Percentiles rank a stretch among this genome's conserved stretches.
phyloP scores from a whole-genome alignment of 2,797 vertebrate species.

The Pipistrellus pygmaeus region DNA sequence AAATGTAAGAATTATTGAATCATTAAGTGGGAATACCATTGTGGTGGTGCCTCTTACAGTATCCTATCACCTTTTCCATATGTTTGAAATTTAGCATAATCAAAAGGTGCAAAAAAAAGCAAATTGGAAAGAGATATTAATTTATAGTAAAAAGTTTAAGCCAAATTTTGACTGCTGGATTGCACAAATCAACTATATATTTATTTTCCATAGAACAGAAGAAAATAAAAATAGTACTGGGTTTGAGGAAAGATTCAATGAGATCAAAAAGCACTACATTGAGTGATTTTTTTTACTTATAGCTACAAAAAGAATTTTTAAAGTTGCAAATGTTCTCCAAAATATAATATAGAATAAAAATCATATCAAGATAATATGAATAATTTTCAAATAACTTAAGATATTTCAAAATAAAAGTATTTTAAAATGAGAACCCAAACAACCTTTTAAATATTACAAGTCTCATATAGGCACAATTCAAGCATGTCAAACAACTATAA shows the following conservation, averaged over 20 bases:
- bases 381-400: not conserved
- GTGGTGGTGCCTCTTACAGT: not conserved
- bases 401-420: not conserved
- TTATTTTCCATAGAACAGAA: conserved; percentile 22
- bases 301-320: not conserved
- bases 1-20: not conserved
- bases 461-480: not conserved
- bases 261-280: not conserved
- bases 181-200: not conserved
- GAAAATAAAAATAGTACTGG: not conserved
- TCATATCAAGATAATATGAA: not conserved
- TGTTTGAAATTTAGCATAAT: not conserved
- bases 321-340: not conserved
- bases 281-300: conserved; percentile 48
- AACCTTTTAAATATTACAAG: not conserved
- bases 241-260: not conserved
- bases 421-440: not conserved
- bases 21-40: not conserved
- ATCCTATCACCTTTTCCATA: not conserved
- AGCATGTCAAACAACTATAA: conserved; percentile 21
- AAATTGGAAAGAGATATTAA: not conserved
- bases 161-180: not conserved
- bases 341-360: conserved; percentile 33
- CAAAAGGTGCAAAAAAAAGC: not conserved
- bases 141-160: conserved; percentile 27